A percentile compares a stretch with the other conserved stretches of the same genome.
These are phyloP conservation scores for Rosalia funebris DNA, from an alignment of 2,888 invertebrate genomes.

Conservation along the genomic window DNA sequence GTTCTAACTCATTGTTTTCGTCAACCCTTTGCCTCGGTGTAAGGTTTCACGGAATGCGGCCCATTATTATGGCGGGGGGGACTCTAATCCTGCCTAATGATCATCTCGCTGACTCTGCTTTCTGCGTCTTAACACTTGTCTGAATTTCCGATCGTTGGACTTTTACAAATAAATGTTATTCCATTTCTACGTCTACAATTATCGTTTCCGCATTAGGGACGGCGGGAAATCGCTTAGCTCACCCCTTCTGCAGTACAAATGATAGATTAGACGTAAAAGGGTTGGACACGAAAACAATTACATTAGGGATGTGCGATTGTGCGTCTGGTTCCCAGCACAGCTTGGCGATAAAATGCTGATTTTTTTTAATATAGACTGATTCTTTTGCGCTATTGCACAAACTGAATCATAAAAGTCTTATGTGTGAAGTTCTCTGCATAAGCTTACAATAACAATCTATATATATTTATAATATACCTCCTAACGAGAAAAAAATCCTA, in stretches of 20 bases:
- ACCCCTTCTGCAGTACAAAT: slow-evolving; percentile 56
- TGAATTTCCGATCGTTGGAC: slow-evolving; percentile 44
- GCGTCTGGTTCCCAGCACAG: too few species aligned
- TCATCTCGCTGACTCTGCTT: slow-evolving; percentile 35
- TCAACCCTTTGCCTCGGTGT: slow-evolving; percentile 54
- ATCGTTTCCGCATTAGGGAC: slow-evolving; percentile 62
- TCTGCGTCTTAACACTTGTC: slow-evolving; percentile 40
- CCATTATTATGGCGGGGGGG: slow-evolving; percentile 23
- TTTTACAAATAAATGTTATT: slow-evolving; percentile 54
- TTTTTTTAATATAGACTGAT: too few species aligned
- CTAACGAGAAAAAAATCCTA: too few species aligned
- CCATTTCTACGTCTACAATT: slow-evolving; percentile 59
- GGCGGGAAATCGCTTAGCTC: slow-evolving; percentile 45
- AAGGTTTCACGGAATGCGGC: slow-evolving; percentile 53
- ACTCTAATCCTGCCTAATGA: slow-evolving; percentile 46
- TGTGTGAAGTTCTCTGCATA: too few species aligned
- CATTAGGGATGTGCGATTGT: slow-evolving; percentile 38
- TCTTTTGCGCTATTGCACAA: too few species aligned
- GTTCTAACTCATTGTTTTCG: slow-evolving; percentile 53
- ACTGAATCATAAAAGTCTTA: too few species aligned
- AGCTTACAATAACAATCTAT: too few species aligned
- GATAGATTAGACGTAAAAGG: slow-evolving; percentile 57
- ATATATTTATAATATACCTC: too few species aligned
- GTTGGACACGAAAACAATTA: slow-evolving; percentile 54
- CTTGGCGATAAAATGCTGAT: too few species aligned